These are phyloP conservation scores for Drosophila oshimai DNA, from an alignment of 1,140 invertebrate genomes.

Conservation along the genomic window DNA sequence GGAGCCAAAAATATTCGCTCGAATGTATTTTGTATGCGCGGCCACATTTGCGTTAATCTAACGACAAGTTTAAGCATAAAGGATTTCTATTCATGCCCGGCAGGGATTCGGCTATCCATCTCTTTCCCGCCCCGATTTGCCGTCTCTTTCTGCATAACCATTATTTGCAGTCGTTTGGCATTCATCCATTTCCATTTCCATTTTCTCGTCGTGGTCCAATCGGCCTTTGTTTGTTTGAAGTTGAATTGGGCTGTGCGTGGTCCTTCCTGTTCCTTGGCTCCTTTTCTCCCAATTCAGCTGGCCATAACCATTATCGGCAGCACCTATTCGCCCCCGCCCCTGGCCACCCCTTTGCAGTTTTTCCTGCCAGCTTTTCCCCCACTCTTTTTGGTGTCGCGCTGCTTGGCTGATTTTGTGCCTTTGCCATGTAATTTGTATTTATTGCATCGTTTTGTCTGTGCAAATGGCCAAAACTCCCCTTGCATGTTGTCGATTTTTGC, in stretches of 20 bases:
- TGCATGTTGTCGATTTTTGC: slow-evolving; percentile 71
- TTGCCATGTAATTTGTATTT: slow-evolving; percentile 79
- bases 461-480: slow-evolving; percentile 75
- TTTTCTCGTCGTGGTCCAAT: slow-evolving; percentile 33
- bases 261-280: slow-evolving; percentile 30
- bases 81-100: slow-evolving; percentile 70
- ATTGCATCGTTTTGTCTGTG: slow-evolving; percentile 81
- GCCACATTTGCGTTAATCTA: slow-evolving; percentile 78
- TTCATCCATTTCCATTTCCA: slow-evolving; percentile 32
- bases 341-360: slow-evolving; percentile 14
- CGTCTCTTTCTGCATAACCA: slow-evolving; percentile 30
- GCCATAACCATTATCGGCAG: slow-evolving; percentile 77
- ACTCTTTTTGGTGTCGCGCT: slow-evolving; percentile 26
- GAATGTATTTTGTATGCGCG: slow-evolving; percentile 67
- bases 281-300: slow-evolving; percentile 22
- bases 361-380: background rate
- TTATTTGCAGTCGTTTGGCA: slow-evolving; percentile 79
- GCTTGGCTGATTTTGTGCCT: slow-evolving; percentile 58
- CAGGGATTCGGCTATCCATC: slow-evolving; percentile 24
- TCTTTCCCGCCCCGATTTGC: background rate
- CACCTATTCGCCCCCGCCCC: slow-evolving; percentile 47
- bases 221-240: slow-evolving; percentile 40
- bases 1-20: slow-evolving; percentile 10
- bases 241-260: slow-evolving; percentile 34
- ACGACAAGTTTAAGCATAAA: slow-evolving; percentile 76